Conservation (phyloP, 2,888 invertebrate genomes). For the Drosophila atroscutellata region DNA sequence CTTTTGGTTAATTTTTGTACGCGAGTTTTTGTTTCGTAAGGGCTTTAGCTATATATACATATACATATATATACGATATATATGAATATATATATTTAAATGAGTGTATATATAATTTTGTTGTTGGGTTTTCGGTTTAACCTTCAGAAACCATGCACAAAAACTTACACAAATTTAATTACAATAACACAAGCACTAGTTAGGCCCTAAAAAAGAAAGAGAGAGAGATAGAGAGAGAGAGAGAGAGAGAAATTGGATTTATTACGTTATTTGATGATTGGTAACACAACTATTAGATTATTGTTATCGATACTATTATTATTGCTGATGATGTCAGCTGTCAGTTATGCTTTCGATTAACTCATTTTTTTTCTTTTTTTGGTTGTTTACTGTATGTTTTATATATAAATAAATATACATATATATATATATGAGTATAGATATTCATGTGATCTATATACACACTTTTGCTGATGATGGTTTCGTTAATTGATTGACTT, state of each 20-base stretch:
- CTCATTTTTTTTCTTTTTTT: conserved; percentile 10
- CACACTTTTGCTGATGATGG: conserved; percentile 53
- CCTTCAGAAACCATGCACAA: conserved; percentile 49
- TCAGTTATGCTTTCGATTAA: conserved; percentile 24
- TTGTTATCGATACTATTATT: conserved; percentile 21
- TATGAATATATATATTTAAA: not conserved
- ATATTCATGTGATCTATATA: conserved; percentile 28
- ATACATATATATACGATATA: not conserved
- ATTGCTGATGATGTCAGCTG: conserved; percentile 45
- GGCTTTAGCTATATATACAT: conserved; percentile 9
- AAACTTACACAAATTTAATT: conserved; percentile 56
- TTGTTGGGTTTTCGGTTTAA: conserved; percentile 32
- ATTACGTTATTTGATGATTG: conserved; percentile 6
- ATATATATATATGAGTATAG: conserved; percentile 1
- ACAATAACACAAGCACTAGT: conserved; percentile 57
- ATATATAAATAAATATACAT: not conserved
- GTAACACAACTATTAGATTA: conserved; percentile 24
- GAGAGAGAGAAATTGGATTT: conserved; percentile 10
- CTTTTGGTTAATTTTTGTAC: conserved; percentile 40
- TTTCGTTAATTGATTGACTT: conserved; percentile 42
- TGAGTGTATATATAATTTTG: conserved; percentile 24
- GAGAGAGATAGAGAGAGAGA: not conserved
- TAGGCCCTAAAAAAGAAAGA: conserved; percentile 41
- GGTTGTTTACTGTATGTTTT: not conserved
- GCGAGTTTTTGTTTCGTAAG: conserved; percentile 63